Evolutionary conservation across 2,113 vertebrate genomes (phyloP), one percentile per base, ranked within the genome.

Genomic region (Cyphomyrus discorhynchus): DNA sequence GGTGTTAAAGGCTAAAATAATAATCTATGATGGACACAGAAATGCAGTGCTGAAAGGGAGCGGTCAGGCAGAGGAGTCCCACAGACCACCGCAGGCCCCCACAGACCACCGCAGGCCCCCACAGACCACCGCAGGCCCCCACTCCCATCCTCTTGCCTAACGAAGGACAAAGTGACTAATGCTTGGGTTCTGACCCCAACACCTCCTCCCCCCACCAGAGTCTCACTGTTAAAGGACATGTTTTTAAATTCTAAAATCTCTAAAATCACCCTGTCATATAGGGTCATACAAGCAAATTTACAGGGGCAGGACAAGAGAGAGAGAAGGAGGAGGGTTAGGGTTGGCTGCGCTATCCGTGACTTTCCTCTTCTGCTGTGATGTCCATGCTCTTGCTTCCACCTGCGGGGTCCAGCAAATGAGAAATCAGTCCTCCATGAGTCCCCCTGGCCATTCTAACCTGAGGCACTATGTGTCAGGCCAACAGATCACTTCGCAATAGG

Each of bases 371-470:
- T 8, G 89, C 21, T 13, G 85, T 89, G 9, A 66, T 77, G 89
- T 93, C 91, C 90, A 84, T 56, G 53, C 46, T 89, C 85, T 56
- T 90, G 90, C 90, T 90, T 50, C 83, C 88, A 92, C 92, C 92
- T 93, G 92, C 89, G 83, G 47, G 49, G 66, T 19, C 62, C 85
- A 86, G 89, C 31, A 53, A 86, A 90, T 52, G 19, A 82, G 15
- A 91, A 90, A 90, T 90, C 62, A 94, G 93, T 88, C 90, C 53
- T 45, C 47, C 19, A 39, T 87, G 88, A 90, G 13, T 17, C 21
- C 83, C 24, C n/a, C 5, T 46, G 53, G 3, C 3, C 35, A 56
- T 90, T 88, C n/a, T 49, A 89, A n/a, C 21, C 56, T 89, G 90
- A 74, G 47, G 90, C 53, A 88, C n/a, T 89, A 53, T 77, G 86